These are phyloP conservation scores for Coilia nasus DNA, from an alignment of 2,797 vertebrate genomes.

Conservation along the genomic window DNA sequence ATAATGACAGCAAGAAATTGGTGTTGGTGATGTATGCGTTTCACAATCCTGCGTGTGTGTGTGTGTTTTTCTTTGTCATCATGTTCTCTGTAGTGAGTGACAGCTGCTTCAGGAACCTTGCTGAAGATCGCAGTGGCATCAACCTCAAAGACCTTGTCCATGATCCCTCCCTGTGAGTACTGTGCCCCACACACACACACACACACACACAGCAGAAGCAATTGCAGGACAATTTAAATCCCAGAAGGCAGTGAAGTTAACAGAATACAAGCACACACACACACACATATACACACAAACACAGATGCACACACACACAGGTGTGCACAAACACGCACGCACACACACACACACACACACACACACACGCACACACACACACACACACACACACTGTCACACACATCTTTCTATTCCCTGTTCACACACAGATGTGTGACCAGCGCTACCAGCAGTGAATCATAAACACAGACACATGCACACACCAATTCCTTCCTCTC, in stretches of 20 bases:
- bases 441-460: not conserved
- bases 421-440: not conserved
- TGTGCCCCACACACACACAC: slow-evolving; percentile 19
- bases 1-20: not conserved
- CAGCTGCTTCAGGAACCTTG: slow-evolving; percentile 96
- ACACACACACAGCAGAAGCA: not conserved
- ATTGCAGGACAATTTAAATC: too few species aligned
- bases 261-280: too few species aligned
- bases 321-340: not conserved
- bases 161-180: slow-evolving; percentile 94
- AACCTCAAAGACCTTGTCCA: slow-evolving; percentile 98
- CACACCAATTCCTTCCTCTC: not conserved
- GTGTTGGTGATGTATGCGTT: not conserved
- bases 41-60: not conserved
- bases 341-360: not conserved
- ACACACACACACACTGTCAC: not conserved
- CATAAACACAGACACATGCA: slow-evolving; percentile 21
- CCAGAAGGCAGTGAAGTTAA: too few species aligned
- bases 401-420: not conserved
- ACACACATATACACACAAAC: not conserved
- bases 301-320: not conserved
- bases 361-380: not conserved
- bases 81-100: slow-evolving; percentile 85
- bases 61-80: slow-evolving; percentile 12
- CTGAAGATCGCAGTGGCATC: slow-evolving; percentile 95